Evolutionary conservation across 1,140 invertebrate genomes (phyloP).

Genomic region (Delia radicum): DNA sequence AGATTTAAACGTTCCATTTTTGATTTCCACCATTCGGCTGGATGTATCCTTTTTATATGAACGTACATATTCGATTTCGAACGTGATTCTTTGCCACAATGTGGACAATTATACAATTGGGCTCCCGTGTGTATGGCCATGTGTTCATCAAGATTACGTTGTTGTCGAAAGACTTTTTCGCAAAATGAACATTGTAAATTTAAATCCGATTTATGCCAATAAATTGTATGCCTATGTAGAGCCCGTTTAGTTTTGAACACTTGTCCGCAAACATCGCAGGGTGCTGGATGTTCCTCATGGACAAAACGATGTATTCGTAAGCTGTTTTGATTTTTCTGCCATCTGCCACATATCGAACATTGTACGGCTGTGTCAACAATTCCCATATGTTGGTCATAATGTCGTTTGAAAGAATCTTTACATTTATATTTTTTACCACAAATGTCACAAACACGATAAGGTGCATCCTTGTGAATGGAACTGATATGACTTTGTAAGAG

Average conservation of each 20-base stretch:
- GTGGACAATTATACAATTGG: constrained; percentile 51
- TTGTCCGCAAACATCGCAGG: constrained; percentile 45
- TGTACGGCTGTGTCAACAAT: constrained; percentile 41
- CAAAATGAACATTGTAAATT: constrained; percentile 48
- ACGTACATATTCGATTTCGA: constrained; percentile 54
- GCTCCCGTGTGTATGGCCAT: constrained; percentile 55
- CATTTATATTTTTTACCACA: constrained; percentile 51
- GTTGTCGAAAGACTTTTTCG: constrained; percentile 48
- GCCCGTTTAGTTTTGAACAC: constrained; percentile 46
- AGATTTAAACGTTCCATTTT: constrained; percentile 43
- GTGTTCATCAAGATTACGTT: constrained; percentile 42
- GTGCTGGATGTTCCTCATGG: constrained; percentile 38
- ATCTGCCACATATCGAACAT: constrained; percentile 40
- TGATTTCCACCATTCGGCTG: constrained; percentile 45
- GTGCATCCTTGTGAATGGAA: constrained; percentile 46
- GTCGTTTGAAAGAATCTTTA: constrained; percentile 43
- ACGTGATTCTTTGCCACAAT: constrained; percentile 50
- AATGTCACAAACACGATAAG: constrained; percentile 45
- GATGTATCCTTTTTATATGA: constrained; percentile 49
- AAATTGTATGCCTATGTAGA: constrained; percentile 41
- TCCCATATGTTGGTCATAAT: constrained; percentile 45
- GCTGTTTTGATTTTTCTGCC: constrained; percentile 46
- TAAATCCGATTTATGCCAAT: constrained; percentile 44
- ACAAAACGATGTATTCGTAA: constrained; percentile 40
- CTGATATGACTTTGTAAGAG: constrained; percentile 42